Evolutionary conservation across 2,113 vertebrate genomes (phyloP).

Genomic region (Sula dactylatra): DNA sequence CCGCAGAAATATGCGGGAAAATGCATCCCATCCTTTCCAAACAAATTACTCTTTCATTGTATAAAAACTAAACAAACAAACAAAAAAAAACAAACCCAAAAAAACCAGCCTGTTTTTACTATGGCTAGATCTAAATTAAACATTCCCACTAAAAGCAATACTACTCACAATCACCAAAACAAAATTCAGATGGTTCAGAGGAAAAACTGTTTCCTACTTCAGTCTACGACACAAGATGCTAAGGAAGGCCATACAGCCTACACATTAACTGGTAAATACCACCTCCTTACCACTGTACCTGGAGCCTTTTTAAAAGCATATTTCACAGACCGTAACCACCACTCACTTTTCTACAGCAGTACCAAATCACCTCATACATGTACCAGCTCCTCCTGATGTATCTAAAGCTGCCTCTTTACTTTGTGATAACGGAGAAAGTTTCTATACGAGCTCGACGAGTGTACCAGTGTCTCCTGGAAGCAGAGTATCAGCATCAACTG

Average conservation of each 20-base stretch:
- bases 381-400: not conserved
- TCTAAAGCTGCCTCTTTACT: not conserved
- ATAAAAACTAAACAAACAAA: not conserved
- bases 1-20: not conserved
- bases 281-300: not conserved
- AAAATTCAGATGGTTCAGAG: not conserved
- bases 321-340: not conserved
- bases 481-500: not conserved
- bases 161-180: not conserved
- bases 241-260: not conserved
- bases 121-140: not conserved
- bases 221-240: not conserved
- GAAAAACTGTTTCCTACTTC: not conserved
- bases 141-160: not conserved
- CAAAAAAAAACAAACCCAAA: not conserved
- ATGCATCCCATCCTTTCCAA: not conserved
- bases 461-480: not conserved
- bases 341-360: not conserved
- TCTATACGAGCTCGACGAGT: fast-evolving
- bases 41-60: not conserved
- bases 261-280: not conserved
- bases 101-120: not conserved
- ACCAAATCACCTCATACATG: not conserved
- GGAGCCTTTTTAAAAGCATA: not conserved
- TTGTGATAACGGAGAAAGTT: not conserved